These are phyloP conservation scores for Diarsia dahlii DNA, from an alignment of 2,888 invertebrate species.

Conservation along the genomic window DNA sequence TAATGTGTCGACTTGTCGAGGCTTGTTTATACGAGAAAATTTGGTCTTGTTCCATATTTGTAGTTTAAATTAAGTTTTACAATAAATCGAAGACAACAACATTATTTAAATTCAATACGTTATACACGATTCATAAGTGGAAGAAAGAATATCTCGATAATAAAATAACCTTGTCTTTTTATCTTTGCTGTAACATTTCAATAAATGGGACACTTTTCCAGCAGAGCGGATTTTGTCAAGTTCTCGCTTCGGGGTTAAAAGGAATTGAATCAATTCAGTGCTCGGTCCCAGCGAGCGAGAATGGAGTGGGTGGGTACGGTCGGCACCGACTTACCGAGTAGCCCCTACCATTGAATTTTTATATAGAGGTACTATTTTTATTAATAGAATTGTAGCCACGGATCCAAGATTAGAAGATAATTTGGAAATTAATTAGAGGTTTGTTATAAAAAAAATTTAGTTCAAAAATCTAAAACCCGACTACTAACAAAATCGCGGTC, in stretches of 20 bases:
- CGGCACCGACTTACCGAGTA: conserved; percentile 50
- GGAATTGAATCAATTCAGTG: conserved; percentile 87
- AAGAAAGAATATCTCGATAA: background rate
- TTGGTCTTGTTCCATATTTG: background rate
- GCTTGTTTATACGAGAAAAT: background rate
- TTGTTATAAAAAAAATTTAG: background rate
- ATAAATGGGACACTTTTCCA: conserved; percentile 76
- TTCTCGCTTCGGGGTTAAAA: conserved; percentile 74
- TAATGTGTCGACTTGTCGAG: background rate
- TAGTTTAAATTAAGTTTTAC: background rate
- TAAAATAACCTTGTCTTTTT: conserved; percentile 9
- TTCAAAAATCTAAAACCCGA: too few relatives aligned
- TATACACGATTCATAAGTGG: background rate
- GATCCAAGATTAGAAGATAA: background rate
- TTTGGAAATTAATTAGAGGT: background rate
- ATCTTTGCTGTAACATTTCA: conserved; percentile 38
- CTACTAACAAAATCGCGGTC: too few relatives aligned
- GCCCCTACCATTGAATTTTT: conserved; percentile 53
- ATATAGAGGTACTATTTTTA: background rate
- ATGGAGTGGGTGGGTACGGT: conserved; percentile 68
- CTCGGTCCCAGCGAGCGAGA: conserved; percentile 63
- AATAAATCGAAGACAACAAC: background rate
- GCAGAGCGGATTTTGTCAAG: conserved; percentile 79
- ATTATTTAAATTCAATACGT: too few relatives aligned
- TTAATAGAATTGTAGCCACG: background rate